Conservation (phyloP, 2,797 vertebrate species). For the Percopsis omiscomaycus region DNA sequence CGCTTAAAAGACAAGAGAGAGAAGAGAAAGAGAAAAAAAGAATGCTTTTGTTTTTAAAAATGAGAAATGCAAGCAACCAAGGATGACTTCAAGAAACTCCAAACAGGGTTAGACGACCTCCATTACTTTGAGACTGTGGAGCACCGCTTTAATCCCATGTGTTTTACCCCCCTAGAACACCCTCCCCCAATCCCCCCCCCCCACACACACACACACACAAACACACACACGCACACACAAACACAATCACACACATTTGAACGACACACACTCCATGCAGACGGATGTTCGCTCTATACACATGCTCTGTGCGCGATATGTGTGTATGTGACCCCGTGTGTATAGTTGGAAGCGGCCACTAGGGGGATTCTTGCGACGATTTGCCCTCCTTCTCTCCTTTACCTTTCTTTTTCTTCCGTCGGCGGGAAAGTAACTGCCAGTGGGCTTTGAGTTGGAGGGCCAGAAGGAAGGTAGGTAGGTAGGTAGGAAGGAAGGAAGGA, state of each 20-base stretch:
- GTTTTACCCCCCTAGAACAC: conserved; percentile 54
- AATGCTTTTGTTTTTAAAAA: conserved; percentile 49
- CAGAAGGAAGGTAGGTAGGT: neutral
- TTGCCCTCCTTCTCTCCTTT: too few species aligned
- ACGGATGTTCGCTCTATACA: conserved; percentile 5
- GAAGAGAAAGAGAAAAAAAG: conserved; percentile 65
- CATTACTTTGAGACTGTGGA: conserved; percentile 72
- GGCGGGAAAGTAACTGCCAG: conserved; percentile 58
- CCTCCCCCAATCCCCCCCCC: conserved; percentile 66
- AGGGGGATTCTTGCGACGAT: neutral
- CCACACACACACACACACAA: conserved; percentile 47
- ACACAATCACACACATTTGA: conserved; percentile 4
- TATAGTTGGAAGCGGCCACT: conserved; percentile 40
- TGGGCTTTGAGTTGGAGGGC: conserved; percentile 42
- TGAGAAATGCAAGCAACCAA: conserved; percentile 72
- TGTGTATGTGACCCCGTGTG: too few species aligned
- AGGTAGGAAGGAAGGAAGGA: too few species aligned
- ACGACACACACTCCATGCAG: conserved; percentile 4
- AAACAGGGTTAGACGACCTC: conserved; percentile 81
- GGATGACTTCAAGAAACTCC: conserved; percentile 72
- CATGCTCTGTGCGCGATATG: conserved; percentile 6
- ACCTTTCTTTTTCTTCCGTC: conserved; percentile 49
- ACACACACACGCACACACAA: conserved; percentile 15
- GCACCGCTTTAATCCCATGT: conserved; percentile 64
- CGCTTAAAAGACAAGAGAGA: conserved; percentile 10